Base-by-base conservation (phyloP, 2,888 invertebrate genomes). In the Hecatera dysodea region DNA sequence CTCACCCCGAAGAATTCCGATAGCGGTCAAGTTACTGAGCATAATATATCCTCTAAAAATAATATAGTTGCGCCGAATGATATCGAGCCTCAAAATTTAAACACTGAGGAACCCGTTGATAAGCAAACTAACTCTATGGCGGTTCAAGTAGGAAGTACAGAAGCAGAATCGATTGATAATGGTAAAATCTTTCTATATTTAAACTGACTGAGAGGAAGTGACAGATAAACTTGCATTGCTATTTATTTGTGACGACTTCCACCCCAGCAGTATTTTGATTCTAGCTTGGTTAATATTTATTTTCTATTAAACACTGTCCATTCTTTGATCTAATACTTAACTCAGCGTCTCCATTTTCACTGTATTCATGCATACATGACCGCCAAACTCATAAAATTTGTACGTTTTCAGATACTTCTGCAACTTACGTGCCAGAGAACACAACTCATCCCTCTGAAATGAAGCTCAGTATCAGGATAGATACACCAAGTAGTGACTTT, bases 401-500 rank as follows among this genome's bases (percentile, higher is more conserved):
- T 72, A 57, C 72, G 60, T 64, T 55, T 90, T 67, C 83, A 92
- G 92, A 91, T 71, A 90, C 91, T 11, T 92, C 92, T 0, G 88
- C 88, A 75, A 92, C 92, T 0, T 90, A 90, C 65, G 71, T 87
- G 12, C 91, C 92, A 2, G 89, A 87, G 17, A 82, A 80, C 12
- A 75, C 78, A 59, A 80, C 81, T 36, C 78, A 75, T 15, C 72
- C 72, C 0, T 65, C 77, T 55, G 85, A 29, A 15, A 75, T 27
- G 55, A 46, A 88, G 6, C 78, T 83, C 33, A 75, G 83, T 69
- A 74, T 83, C 55, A 85, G 87, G 17, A 79, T 83, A 44, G 78
- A 82, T 17, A 88, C 92, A 19, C 90, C 92, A 24, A 94, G 94
- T 75, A 92, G 91, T 65, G 93, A 94, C 76, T 94, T 94, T 80